phyloP scores from a whole-genome alignment of 2,797 vertebrate genomes.

The Allobates femoralis region DNA sequence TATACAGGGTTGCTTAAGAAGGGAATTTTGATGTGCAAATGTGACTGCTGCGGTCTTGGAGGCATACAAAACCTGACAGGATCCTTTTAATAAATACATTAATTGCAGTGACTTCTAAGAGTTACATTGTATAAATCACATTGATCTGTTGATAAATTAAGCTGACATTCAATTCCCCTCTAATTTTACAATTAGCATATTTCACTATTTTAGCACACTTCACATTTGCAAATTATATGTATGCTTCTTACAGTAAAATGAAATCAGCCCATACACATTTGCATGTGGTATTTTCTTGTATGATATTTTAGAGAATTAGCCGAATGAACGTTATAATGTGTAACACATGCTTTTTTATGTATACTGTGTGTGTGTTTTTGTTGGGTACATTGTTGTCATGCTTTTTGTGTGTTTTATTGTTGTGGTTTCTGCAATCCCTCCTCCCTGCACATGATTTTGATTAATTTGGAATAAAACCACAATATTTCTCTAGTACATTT shows the following conservation, averaged over 20 bases:
- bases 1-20: no score
- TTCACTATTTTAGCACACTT: background rate
- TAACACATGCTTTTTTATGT: background rate
- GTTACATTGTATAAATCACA: background rate
- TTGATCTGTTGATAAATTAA: background rate
- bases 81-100: background rate
- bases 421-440: background rate
- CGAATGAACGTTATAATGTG: background rate
- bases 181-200: background rate
- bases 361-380: slow-evolving; percentile 9
- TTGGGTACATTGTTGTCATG: slow-evolving; percentile 1
- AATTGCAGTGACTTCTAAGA: background rate
- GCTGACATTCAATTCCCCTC: background rate
- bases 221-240: background rate
- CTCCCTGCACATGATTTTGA: background rate
- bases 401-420: slow-evolving; percentile 25
- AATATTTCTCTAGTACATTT: background rate
- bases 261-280: background rate
- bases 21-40: no score
- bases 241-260: background rate
- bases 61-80: no score
- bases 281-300: background rate
- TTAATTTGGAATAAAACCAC: background rate
- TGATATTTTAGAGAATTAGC: background rate
- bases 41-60: no score